Evolutionary conservation across 2,888 invertebrate species (phyloP), one percentile per base, ranked within the genome.

Genomic region (Limnephilus rhombicus): DNA sequence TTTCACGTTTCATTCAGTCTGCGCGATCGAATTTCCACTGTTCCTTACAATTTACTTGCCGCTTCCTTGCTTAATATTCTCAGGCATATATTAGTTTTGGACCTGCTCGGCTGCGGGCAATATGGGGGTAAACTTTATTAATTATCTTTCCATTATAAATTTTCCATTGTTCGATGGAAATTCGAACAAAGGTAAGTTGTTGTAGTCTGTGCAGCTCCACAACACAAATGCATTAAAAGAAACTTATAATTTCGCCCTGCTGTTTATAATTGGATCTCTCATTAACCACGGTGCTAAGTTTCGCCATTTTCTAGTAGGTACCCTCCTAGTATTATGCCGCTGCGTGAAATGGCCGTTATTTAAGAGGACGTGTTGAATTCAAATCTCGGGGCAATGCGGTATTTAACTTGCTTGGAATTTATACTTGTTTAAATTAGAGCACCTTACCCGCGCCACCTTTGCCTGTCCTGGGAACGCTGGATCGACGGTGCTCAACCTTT

Each of bases 381-480:
- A 88, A 88, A 88, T 88, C 88, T 88, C 53, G 80, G 80, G 18
- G 80, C 80, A 88, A 80, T 80, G 88, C 34, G 68, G 88, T 68
- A 31, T 88, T 88, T 88, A 88, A 34, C 88, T 88, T 88, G 88
- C 80, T 88, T 80, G 88, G 80, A 34, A 88, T 88, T 80, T 88
- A 85, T 85, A 88, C 80, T 80, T 80, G 88, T 88, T 86, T 37
- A 88, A 88, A 88, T 88, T 80, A 80, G 88, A 68, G n/a, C 80
- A 80, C 88, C 80, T 68, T 31, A 86, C 88, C 80, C 13, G 24
- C 18, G 13, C 24, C 18, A 24, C 24, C 53, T 68, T 15, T 68
- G 24, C 24, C 53, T 68, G 18, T 68, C 7, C 53, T 24, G 24
- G 53, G 53, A 18, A 24, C 7, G 53, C 53, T 68, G 18, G 53